Conservation (phyloP, 2,797 vertebrate species). For the Sandelia bainsii region DNA sequence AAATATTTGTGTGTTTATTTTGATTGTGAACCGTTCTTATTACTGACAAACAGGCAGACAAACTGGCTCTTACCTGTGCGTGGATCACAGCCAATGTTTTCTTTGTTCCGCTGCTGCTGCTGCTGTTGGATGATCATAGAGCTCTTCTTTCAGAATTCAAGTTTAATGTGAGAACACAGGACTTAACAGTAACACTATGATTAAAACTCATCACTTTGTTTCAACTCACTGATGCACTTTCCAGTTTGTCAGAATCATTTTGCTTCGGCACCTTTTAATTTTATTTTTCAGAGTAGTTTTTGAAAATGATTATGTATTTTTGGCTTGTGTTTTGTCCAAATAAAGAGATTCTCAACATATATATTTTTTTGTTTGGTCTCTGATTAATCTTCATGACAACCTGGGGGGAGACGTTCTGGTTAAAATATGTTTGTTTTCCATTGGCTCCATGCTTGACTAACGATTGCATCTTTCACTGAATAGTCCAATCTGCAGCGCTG, state of each 20-base stretch:
- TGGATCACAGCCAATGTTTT: neutral
- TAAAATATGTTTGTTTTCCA: too few species aligned
- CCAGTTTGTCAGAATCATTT: conserved; percentile 47
- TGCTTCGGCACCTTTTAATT: conserved; percentile 48
- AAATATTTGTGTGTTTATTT: neutral
- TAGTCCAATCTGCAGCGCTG: too few species aligned
- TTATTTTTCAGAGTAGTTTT: conserved; percentile 52
- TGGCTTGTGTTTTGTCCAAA: conserved; percentile 67
- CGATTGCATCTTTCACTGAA: too few species aligned
- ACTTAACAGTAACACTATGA: neutral
- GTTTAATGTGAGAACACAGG: conserved; percentile 2
- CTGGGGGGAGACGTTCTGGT: too few species aligned
- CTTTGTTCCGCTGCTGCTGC: neutral
- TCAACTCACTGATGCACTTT: conserved; percentile 80
- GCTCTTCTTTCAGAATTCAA: conserved; percentile 15
- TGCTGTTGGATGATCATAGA: neutral
- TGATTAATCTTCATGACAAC: too few species aligned
- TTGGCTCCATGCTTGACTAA: too few species aligned
- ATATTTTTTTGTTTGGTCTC: too few species aligned
- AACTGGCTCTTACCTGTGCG: conserved; percentile 14
- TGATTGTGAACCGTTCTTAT: conserved; percentile 8
- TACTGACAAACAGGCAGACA: neutral
- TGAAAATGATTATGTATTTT: conserved; percentile 58
- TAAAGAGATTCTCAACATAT: conserved; percentile 67
- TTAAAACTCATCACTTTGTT: conserved; percentile 28